These are phyloP conservation scores for Poecilia latipinna DNA, from an alignment of 2,113 vertebrate genomes.

Conservation along the genomic window DNA sequence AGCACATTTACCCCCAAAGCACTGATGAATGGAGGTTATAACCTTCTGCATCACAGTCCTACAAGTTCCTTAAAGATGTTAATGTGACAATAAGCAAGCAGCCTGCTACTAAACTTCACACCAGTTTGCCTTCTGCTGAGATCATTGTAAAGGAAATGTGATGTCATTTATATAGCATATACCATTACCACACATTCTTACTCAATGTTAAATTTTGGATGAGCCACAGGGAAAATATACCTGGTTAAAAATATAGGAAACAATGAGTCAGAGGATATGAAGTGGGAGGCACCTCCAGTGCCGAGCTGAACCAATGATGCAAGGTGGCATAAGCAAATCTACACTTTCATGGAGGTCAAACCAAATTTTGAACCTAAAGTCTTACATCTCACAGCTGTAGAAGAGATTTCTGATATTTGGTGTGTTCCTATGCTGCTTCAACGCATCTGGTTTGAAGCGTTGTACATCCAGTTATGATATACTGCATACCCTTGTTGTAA, in stretches of 20 bases:
- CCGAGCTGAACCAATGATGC: neutral
- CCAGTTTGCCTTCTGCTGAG: constrained; percentile 31
- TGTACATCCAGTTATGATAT: too few relatives aligned
- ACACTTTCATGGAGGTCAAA: neutral
- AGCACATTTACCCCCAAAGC: neutral
- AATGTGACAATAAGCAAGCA: neutral
- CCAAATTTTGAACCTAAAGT: neutral
- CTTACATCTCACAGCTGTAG: neutral
- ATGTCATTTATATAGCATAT: constrained; percentile 3
- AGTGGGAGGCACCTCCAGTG: constrained; percentile 3
- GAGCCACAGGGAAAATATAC: constrained; percentile 23
- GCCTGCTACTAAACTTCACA: constrained; percentile 8
- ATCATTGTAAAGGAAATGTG: constrained; percentile 18
- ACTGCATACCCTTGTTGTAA: neutral
- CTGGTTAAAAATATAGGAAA: constrained; percentile 19
- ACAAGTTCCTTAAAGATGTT: neutral
- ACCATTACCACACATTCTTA: neutral
- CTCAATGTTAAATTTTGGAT: constrained; percentile 17
- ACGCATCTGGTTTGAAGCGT: neutral
- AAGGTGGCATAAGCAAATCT: neutral
- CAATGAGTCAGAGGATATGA: constrained; percentile 33
- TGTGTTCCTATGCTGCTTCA: neutral
- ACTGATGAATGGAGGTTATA: neutral
- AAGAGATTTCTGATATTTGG: neutral
- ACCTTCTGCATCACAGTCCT: neutral